Conservation (phyloP, 1,140 invertebrate genomes). For the Diabrotica virgifera region DNA sequence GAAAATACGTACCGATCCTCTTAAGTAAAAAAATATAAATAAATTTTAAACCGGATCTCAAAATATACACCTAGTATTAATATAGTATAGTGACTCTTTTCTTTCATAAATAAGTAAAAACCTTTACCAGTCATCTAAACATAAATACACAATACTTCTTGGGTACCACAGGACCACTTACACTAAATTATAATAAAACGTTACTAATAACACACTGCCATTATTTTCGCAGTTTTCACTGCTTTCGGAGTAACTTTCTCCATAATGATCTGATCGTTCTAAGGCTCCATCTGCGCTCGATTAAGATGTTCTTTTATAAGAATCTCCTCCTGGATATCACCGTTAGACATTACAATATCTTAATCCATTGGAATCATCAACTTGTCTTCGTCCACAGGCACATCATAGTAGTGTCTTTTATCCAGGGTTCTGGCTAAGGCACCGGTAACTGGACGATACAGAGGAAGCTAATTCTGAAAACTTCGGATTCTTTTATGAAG, state of each 20-base stretch:
- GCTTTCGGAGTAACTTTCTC: background rate
- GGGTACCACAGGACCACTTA: no score
- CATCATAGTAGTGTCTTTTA: conserved; percentile 3
- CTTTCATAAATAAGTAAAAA: no score
- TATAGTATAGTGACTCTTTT: no score
- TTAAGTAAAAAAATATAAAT: no score
- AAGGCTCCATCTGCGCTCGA: background rate
- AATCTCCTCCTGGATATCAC: background rate
- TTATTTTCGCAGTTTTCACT: background rate
- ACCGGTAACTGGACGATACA: background rate
- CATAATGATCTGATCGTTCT: background rate
- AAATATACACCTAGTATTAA: no score
- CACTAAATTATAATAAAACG: no score
- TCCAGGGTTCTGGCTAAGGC: background rate
- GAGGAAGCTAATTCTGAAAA: no score
- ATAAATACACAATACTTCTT: no score
- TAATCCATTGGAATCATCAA: background rate
- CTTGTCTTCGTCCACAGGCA: background rate
- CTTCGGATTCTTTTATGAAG: no score
- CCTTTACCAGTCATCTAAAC: no score
- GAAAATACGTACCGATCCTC: no score
- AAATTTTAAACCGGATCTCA: no score
- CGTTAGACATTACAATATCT: background rate
- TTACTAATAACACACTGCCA: background rate
- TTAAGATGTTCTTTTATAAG: background rate